These are phyloP conservation scores for Grammomys dolichurus DNA, from an alignment of 2,113 vertebrate genomes.

Conservation along the genomic window DNA sequence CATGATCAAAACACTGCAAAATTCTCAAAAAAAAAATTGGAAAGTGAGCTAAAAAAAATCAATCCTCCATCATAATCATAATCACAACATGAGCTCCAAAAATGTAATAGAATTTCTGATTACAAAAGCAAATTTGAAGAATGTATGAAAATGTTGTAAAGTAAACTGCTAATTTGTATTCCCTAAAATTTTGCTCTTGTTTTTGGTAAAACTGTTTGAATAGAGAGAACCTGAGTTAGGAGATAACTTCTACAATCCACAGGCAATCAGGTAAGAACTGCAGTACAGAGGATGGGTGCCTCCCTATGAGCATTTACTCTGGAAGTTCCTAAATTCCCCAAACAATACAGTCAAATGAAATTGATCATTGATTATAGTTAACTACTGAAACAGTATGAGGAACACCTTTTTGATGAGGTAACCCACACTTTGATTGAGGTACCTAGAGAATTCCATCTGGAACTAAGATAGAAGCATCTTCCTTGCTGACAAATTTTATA, in stretches of 20 bases:
- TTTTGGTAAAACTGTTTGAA: background rate
- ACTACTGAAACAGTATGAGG: background rate
- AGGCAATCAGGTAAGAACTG: background rate
- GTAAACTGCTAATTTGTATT: background rate
- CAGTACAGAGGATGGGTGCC: too few relatives aligned
- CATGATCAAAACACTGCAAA: background rate
- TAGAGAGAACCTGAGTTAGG: background rate
- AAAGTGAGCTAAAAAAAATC: background rate
- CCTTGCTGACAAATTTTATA: background rate
- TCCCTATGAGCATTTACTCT: background rate
- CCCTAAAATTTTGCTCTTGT: background rate
- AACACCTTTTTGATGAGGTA: background rate
- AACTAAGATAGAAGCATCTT: background rate
- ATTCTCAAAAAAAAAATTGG: background rate
- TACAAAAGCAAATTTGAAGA: background rate
- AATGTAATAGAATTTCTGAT: background rate
- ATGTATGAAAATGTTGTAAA: background rate
- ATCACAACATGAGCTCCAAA: background rate
- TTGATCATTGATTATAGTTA: background rate
- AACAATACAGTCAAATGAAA: background rate
- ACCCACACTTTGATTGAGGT: background rate
- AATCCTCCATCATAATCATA: background rate
- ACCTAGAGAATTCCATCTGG: background rate
- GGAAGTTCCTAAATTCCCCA: too few relatives aligned
- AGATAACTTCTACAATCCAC: background rate